Evolutionary conservation across 2,888 invertebrate species (phyloP).

Genomic region (Lordiphosa andalusiaca): DNA sequence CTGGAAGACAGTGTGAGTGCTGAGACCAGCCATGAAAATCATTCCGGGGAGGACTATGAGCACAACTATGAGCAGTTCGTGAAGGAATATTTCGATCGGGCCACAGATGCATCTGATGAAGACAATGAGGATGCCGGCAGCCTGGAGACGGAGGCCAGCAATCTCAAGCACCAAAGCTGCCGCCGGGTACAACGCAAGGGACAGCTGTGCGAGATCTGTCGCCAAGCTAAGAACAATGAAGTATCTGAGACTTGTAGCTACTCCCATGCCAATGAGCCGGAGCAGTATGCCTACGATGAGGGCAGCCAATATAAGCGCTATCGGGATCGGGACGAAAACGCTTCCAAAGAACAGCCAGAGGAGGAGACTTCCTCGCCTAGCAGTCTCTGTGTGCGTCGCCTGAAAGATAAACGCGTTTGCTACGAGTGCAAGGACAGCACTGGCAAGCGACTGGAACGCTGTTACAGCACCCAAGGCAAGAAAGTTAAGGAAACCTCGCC

Average conservation of each 20-base stretch:
- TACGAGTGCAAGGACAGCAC: constrained; percentile 66
- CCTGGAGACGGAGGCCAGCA: constrained; percentile 38
- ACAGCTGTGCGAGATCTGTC: constrained; percentile 85
- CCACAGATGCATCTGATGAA: constrained; percentile 29
- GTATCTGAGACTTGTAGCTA: constrained; percentile 91
- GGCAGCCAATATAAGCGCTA: constrained; percentile 80
- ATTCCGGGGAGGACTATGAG: constrained; percentile 71
- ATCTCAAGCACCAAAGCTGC: constrained; percentile 79
- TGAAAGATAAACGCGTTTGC: constrained; percentile 50
- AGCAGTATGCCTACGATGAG: constrained; percentile 85
- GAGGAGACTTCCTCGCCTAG: constrained; percentile 9
- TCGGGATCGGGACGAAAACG: constrained; percentile 30
- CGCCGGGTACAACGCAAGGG: constrained; percentile 84
- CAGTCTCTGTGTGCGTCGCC: constrained; percentile 61
- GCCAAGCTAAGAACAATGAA: constrained; percentile 87
- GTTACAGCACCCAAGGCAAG: constrained; percentile 47
- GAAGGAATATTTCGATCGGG: constrained; percentile 79
- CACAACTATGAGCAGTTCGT: constrained; percentile 77
- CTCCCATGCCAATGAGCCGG: constrained; percentile 86
- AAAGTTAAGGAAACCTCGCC: constrained; percentile 4
- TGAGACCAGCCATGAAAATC: constrained; percentile 34
- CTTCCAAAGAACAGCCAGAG: neutral
- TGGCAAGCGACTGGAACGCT: constrained; percentile 57
- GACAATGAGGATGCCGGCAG: constrained; percentile 24
- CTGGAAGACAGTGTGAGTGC: constrained; percentile 23